phyloP scores from a whole-genome alignment of 1,140 invertebrate species.

The Gryllus bimaculatus region DNA sequence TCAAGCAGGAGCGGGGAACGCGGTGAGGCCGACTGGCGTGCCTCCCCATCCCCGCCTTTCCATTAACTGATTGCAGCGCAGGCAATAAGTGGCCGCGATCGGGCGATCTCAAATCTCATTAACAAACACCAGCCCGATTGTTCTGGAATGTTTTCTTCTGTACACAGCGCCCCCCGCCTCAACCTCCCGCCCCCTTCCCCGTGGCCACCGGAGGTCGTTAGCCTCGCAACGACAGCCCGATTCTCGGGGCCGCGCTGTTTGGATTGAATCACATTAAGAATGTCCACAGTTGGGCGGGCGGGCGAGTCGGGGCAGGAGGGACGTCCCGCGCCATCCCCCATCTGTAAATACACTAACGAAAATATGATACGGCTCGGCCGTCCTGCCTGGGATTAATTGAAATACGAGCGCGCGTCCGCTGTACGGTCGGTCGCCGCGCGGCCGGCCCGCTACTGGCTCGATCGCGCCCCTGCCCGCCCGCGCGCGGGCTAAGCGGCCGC shows the following conservation, averaged over 20 bases:
- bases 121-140: neutral
- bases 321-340: neutral
- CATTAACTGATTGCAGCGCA: neutral
- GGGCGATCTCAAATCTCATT: neutral
- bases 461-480: neutral
- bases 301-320: neutral
- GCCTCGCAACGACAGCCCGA: neutral
- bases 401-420: neutral
- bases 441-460: neutral
- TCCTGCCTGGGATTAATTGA: neutral
- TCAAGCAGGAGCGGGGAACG: neutral
- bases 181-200: too few species aligned
- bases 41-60: neutral
- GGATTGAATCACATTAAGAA: neutral
- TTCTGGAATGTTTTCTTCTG: slow-evolving; percentile 1
- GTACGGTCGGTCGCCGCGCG: neutral
- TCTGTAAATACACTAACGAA: neutral
- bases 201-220: neutral
- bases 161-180: neutral
- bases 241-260: neutral
- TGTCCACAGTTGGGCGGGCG: neutral
- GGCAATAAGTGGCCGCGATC: neutral
- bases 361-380: neutral
- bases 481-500: neutral
- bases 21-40: too few species aligned